Conservation (phyloP, 2,888 invertebrate species). For the Melipona bicolor region DNA sequence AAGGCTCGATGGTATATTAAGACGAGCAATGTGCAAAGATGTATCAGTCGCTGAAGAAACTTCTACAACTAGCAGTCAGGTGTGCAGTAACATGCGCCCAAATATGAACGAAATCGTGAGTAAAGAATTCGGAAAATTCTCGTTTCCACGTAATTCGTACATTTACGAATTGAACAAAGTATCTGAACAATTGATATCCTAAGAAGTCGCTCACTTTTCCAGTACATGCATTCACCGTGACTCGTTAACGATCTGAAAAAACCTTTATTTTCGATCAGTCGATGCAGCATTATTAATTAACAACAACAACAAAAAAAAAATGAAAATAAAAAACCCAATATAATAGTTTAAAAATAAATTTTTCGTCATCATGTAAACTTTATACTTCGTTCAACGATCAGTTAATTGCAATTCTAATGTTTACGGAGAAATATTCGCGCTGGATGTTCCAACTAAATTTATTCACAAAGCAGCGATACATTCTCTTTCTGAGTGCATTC, state of each 20-base stretch:
- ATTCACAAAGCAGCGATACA: neutral
- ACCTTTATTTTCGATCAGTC: neutral
- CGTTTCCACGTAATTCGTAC: neutral
- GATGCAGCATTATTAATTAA: neutral
- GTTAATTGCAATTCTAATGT: neutral
- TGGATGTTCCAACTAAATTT: neutral
- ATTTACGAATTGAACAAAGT: neutral
- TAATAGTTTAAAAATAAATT: neutral
- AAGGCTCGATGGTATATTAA: conserved; percentile 83
- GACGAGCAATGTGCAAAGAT: conserved; percentile 80
- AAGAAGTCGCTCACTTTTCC: neutral
- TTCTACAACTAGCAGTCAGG: conserved; percentile 67
- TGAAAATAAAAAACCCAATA: neutral
- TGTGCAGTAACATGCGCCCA: conserved; percentile 63
- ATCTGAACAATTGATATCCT: neutral
- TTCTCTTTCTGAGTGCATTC: neutral
- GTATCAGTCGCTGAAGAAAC: conserved; percentile 80
- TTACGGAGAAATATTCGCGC: neutral
- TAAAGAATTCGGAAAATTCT: conserved; percentile 52
- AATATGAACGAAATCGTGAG: conserved; percentile 78
- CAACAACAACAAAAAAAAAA: neutral
- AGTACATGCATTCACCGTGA: too few relatives aligned
- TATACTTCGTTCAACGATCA: neutral
- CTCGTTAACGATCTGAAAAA: neutral
- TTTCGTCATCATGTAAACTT: neutral